Conservation (phyloP, 2,888 invertebrate genomes). For the Merodon equestris region DNA sequence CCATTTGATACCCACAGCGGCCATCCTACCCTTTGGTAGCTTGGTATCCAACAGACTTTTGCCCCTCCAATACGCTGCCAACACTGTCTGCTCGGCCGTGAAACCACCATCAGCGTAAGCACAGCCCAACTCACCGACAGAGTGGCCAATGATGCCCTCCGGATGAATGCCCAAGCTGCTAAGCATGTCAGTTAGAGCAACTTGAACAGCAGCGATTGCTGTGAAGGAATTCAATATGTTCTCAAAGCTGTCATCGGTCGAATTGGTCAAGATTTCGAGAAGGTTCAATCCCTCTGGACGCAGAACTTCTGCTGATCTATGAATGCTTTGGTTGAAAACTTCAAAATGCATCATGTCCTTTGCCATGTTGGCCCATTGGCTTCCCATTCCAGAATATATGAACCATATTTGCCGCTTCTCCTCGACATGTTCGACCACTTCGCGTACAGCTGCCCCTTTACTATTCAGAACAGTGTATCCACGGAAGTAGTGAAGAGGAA, state of each 20-base stretch:
- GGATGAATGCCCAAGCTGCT: constrained; percentile 87
- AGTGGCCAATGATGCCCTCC: constrained; percentile 98
- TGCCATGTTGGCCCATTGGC: constrained; percentile 98
- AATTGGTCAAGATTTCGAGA: constrained; percentile 87
- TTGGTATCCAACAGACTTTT: constrained; percentile 88
- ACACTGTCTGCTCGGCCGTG: constrained; percentile 94
- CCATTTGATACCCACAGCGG: constrained; percentile 94
- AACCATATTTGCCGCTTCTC: constrained; percentile 93
- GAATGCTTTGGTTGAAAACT: constrained; percentile 88
- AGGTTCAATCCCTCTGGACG: constrained; percentile 90
- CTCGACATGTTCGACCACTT: constrained; percentile 80
- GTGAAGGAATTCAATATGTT: constrained; percentile 94
- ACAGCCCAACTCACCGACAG: constrained; percentile 86
- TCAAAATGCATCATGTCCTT: constrained; percentile 90
- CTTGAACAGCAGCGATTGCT: constrained; percentile 96
- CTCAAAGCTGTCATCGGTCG: constrained; percentile 88
- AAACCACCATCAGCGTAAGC: constrained; percentile 98
- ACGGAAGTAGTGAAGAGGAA: constrained; percentile 88
- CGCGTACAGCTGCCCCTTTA: constrained; percentile 78
- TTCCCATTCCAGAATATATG: constrained; percentile 98
- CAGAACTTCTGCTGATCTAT: constrained; percentile 87
- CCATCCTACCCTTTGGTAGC: constrained; percentile 90
- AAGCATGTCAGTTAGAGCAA: constrained; percentile 95
- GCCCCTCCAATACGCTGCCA: constrained; percentile 97
- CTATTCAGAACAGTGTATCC: constrained; percentile 88